Evolutionary conservation across 2,888 invertebrate species (phyloP).

Genomic region (Pseudococcus viburni): DNA sequence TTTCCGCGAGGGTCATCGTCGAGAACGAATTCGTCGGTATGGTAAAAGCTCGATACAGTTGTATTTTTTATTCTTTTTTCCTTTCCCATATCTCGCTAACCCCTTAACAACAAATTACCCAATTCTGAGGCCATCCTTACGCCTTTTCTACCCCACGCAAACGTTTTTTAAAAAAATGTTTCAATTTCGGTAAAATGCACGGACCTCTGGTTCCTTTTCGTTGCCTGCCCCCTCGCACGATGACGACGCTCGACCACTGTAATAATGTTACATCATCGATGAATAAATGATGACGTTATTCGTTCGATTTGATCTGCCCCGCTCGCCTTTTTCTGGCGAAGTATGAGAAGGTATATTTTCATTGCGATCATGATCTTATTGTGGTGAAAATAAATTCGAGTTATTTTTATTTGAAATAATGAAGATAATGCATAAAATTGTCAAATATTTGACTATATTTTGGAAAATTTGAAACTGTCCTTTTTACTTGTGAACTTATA

Average conservation of each 20-base stretch:
- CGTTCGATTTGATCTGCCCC: not conserved
- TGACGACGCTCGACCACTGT: conserved; percentile 2
- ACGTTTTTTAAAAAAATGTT: conserved; percentile 57
- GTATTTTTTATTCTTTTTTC: conserved; percentile 36
- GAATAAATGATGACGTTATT: conserved; percentile 54
- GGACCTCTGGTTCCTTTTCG: not conserved
- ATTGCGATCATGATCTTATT: no score
- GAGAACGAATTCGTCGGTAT: conserved; percentile 16
- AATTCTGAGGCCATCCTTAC: conserved; percentile 60
- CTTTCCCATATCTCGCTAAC: conserved; percentile 55
- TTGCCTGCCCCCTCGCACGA: not conserved
- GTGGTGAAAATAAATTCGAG: no score
- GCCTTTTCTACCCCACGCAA: conserved; percentile 44
- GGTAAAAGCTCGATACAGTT: conserved; percentile 53
- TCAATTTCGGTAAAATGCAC: conserved; percentile 62
- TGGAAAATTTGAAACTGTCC: no score
- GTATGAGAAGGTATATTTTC: no score
- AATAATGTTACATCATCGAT: conserved; percentile 62
- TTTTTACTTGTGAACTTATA: no score
- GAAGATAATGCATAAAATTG: no score
- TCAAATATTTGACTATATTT: no score
- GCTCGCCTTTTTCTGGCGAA: not conserved
- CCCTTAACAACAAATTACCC: conserved; percentile 65
- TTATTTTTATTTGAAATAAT: no score
- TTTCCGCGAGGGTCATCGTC: conserved; percentile 58